Evolutionary conservation across 1,140 invertebrate species (phyloP), one percentile per base, ranked within the genome.

Genomic region (Sminthurides bifidus): DNA sequence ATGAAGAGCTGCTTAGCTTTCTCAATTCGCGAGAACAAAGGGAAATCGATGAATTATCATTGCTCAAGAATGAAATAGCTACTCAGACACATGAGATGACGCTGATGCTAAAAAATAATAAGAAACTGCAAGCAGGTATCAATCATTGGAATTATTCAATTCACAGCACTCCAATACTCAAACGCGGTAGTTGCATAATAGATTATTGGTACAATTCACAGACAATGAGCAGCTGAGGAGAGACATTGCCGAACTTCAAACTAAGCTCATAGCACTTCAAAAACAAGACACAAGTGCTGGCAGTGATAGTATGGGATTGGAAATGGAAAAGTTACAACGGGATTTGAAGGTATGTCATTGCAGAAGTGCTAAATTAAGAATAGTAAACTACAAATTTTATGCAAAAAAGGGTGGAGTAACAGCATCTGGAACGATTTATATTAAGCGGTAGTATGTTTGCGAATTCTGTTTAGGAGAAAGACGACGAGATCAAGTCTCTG

Each of bases 51-150:
- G 54, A 56, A 46, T 40, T 21, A 19, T 19, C 51, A n/a, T n/a
- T 58, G 17, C 23, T 56, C 8, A 63, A 59, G 50, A 59, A 19
- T 23, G 61, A 64, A 49, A 10, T 64, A 6, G 41, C 45, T 31
- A 55, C 37, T 15, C 61, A 64, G 43, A 40, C 54, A 3, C 26
- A 29, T 15, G 61, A 64, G 44, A 55, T 59, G 37, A 48, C 52
- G 46, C 21, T 60, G 44, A 14, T 64, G 1, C 29, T 57, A n/a
- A 60, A 59, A 58, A 64, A 60, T 26, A 29, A 60, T 30, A 60
- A 56, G 31, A 54, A 48, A 31, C 54, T 63, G n/a, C 61, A 63
- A 27, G 35, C 56, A 54, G 60, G 60, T 63, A 50, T 10, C 19
- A 15, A 26, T 40, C 26, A 23, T n/a, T 23, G 17, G 17, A 33